These are phyloP conservation scores for Erannis defoliaria DNA, from an alignment of 2,888 invertebrate species.

Conservation along the genomic window DNA sequence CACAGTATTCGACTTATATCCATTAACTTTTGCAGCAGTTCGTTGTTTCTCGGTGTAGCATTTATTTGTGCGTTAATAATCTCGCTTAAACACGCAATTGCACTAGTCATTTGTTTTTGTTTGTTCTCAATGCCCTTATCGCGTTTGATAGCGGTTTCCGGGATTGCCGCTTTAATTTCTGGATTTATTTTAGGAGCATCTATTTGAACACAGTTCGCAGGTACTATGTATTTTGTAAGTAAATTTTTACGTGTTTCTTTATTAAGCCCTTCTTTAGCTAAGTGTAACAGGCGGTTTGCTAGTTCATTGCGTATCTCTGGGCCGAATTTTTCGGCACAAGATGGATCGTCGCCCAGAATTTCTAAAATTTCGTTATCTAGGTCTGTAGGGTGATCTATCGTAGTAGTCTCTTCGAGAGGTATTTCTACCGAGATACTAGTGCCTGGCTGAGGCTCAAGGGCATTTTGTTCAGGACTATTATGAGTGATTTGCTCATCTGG, in stretches of 20 bases:
- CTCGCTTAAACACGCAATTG: not conserved
- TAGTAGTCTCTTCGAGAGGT: not conserved
- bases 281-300: not conserved
- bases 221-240: not conserved
- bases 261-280: constrained; percentile 1
- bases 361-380: constrained; percentile 9
- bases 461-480: not conserved
- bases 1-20: constrained; percentile 5
- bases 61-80: not conserved
- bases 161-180: not conserved
- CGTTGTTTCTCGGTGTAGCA: not conserved
- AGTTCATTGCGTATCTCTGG: not conserved
- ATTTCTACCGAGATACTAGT: not conserved
- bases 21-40: constrained; percentile 4
- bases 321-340: not conserved
- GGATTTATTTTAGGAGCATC: not conserved
- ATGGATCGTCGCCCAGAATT: constrained; percentile 7
- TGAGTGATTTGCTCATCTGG: too few relatives aligned
- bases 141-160: not conserved
- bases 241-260: not conserved
- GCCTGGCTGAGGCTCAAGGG: too few relatives aligned
- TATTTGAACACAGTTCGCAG: not conserved
- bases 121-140: not conserved
- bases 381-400: not conserved
- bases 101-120: not conserved